These are phyloP conservation scores for Gyrodactylus salaris DNA, from an alignment of 1,140 invertebrate genomes.

Conservation along the genomic window DNA sequence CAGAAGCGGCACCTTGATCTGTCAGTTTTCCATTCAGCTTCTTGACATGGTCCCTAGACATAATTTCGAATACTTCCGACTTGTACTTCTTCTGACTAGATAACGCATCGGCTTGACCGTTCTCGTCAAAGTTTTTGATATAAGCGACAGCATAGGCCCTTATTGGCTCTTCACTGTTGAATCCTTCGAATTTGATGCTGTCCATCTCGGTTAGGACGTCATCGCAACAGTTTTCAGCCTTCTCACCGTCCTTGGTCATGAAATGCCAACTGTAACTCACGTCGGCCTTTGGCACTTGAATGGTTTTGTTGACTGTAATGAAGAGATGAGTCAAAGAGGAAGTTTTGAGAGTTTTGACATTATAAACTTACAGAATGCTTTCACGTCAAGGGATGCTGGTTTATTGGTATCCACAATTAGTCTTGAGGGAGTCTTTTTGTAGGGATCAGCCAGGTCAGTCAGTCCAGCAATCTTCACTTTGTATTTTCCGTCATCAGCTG, in stretches of 20 bases:
- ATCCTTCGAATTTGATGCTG: too few species aligned
- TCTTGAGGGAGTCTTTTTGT: too few species aligned
- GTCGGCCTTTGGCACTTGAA: background rate
- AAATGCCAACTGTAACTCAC: background rate
- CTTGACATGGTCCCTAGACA: too few species aligned
- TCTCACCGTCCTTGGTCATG: background rate
- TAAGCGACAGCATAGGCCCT: background rate
- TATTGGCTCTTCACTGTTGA: background rate
- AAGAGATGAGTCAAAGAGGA: too few species aligned
- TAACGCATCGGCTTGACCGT: background rate
- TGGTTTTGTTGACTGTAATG: background rate
- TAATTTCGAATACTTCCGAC: background rate
- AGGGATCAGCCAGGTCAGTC: background rate
- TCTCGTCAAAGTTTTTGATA: background rate
- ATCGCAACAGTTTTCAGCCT: background rate
- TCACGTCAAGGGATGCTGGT: too few species aligned
- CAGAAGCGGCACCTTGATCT: too few species aligned
- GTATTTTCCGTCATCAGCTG: background rate
- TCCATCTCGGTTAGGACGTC: background rate
- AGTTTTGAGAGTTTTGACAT: too few species aligned
- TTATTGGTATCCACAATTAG: too few species aligned
- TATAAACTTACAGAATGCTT: too few species aligned
- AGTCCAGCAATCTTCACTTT: background rate
- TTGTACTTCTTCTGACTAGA: background rate
- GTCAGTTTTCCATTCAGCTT: too few species aligned